Evolutionary conservation across 2,797 vertebrate genomes (phyloP).

Genomic region (Artibeus jamaicensis): DNA sequence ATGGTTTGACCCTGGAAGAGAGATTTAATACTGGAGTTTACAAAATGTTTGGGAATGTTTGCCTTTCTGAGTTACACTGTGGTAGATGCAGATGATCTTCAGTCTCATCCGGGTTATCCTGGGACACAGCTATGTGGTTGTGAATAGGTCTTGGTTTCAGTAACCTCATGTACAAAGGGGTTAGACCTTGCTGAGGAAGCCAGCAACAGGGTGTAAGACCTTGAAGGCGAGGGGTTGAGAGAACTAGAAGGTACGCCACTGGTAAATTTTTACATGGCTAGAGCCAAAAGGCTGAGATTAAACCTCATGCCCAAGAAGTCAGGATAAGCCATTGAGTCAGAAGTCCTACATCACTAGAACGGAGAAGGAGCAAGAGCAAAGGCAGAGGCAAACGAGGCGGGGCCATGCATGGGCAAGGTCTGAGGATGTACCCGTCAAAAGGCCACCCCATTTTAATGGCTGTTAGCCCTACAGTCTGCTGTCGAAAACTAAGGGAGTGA

Average conservation of each 20-base stretch:
- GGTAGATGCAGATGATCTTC: not conserved
- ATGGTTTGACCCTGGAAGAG: not conserved
- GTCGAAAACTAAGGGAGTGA: not conserved
- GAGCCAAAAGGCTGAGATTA: not conserved
- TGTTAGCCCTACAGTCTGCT: not conserved
- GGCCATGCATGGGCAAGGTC: not conserved
- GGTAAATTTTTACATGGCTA: not conserved
- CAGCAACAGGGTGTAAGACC: not conserved
- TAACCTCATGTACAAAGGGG: not conserved
- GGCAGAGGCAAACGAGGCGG: not conserved
- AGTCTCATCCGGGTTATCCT: not conserved
- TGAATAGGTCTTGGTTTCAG: not conserved
- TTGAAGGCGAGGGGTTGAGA: not conserved
- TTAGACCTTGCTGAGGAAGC: not conserved
- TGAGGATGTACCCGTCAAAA: not conserved
- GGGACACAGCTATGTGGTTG: not conserved
- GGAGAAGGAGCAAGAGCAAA: not conserved
- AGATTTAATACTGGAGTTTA: not conserved
- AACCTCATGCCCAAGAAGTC: not conserved
- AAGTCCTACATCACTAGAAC: not conserved
- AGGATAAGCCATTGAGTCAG: not conserved
- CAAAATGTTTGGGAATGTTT: not conserved
- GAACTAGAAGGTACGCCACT: not conserved
- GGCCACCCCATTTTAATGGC: not conserved
- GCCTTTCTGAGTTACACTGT: not conserved